Conservation (phyloP, 2,797 vertebrate species). For the Arctocebus calabarensis region DNA sequence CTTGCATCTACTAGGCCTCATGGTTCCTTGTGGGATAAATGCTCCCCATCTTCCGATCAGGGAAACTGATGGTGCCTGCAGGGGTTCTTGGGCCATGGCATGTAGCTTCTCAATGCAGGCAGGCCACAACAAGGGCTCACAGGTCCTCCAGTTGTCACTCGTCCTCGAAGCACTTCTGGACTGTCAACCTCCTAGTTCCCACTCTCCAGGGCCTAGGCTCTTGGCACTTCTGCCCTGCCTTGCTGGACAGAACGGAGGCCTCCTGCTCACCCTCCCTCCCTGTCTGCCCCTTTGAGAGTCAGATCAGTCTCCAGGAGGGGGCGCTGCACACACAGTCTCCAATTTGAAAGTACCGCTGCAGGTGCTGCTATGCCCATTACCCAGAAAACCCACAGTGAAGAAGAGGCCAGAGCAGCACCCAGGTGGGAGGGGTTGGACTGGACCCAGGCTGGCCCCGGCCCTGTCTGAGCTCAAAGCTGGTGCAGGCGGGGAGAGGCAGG, state of each 20-base stretch:
- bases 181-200: not conserved
- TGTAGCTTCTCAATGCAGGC: not conserved
- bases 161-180: not conserved
- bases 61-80: not conserved
- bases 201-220: too few relatives aligned
- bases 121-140: not conserved
- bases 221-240: not conserved
- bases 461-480: not conserved
- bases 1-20: not conserved
- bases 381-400: not conserved
- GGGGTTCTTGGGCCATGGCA: not conserved
- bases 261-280: not conserved
- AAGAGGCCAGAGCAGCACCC: not conserved
- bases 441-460: not conserved
- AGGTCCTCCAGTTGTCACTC: too few relatives aligned
- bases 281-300: not conserved
- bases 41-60: not conserved
- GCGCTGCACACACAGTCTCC: not conserved
- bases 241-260: not conserved
- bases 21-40: not conserved
- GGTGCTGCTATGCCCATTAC: not conserved
- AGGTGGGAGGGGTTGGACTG: not conserved
- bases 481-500: too few relatives aligned
- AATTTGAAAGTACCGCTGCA: not conserved
- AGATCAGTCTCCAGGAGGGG: not conserved